Evolutionary conservation across 2,888 invertebrate genomes (phyloP).

Genomic region (Hydrotaea diabolus): DNA sequence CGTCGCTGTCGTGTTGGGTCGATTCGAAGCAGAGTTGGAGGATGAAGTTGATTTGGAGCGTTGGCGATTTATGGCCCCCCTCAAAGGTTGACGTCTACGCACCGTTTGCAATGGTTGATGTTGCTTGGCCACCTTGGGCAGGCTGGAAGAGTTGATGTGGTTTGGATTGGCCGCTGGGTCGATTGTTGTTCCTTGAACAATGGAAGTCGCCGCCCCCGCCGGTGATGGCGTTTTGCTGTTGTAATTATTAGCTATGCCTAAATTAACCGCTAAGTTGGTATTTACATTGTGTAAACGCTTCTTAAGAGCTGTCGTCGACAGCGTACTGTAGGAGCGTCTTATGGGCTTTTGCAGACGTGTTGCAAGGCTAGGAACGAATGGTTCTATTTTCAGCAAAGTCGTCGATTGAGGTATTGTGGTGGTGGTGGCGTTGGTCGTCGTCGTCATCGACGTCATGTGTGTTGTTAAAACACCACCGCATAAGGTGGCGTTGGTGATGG

Average conservation of each 20-base stretch:
- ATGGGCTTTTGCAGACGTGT: slow-evolving; percentile 78
- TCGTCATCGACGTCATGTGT: slow-evolving; percentile 21
- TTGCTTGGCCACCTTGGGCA: slow-evolving; percentile 39
- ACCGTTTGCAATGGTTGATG: slow-evolving; percentile 62
- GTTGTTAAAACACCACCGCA: neutral
- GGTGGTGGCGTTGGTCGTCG: slow-evolving; percentile 8
- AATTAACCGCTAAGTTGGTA: slow-evolving; percentile 44
- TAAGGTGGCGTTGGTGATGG: slow-evolving; percentile 18
- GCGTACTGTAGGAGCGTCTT: slow-evolving; percentile 80
- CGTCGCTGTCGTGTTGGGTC: slow-evolving; percentile 49
- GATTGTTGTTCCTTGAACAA: slow-evolving; percentile 53
- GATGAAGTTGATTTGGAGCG: slow-evolving; percentile 77
- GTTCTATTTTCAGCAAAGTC: slow-evolving; percentile 81
- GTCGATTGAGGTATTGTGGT: slow-evolving; percentile 77
- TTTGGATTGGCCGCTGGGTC: slow-evolving; percentile 34
- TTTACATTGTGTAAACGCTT: slow-evolving; percentile 48
- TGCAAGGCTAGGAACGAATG: slow-evolving; percentile 80
- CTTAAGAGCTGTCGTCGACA: slow-evolving; percentile 77
- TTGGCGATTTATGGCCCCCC: slow-evolving; percentile 72
- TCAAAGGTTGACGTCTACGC: slow-evolving; percentile 69
- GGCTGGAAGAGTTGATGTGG: neutral
- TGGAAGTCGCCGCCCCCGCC: slow-evolving; percentile 41
- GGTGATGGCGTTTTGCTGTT: neutral
- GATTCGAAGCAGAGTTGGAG: slow-evolving; percentile 73
- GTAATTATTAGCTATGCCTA: slow-evolving; percentile 40